phyloP scores from a whole-genome alignment of 2,888 invertebrate genomes.

The Lasioglossum figueresi region DNA sequence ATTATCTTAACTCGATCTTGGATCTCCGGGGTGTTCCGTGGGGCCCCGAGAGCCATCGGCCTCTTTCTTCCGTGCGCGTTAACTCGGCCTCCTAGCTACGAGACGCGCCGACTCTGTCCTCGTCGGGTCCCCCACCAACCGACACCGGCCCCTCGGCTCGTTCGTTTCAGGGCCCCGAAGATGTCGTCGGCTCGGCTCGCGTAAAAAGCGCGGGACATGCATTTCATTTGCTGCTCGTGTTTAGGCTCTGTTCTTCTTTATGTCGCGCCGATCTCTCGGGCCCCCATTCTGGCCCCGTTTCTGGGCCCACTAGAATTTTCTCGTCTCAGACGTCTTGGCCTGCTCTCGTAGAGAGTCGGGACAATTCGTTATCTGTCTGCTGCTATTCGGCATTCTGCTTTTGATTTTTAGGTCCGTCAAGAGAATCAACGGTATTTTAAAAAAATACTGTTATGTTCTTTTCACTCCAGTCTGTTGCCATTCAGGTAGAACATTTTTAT shows the following conservation, averaged over 20 bases:
- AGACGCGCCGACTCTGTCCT: background rate
- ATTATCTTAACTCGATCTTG: constrained; percentile 83
- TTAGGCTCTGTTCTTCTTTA: constrained; percentile 49
- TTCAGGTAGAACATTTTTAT: too few relatives aligned
- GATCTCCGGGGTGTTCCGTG: constrained; percentile 72
- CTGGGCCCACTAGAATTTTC: background rate
- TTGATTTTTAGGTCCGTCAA: too few relatives aligned
- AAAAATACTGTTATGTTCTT: too few relatives aligned
- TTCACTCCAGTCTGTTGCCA: too few relatives aligned
- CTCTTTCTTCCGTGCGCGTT: constrained; percentile 50
- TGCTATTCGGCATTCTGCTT: too few relatives aligned
- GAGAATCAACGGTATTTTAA: too few relatives aligned
- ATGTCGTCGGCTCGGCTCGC: constrained; percentile 41
- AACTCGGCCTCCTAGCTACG: constrained; percentile 18
- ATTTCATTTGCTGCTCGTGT: constrained; percentile 79
- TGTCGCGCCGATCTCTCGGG: background rate
- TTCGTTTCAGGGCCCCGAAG: constrained; percentile 44
- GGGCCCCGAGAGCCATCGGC: constrained; percentile 46
- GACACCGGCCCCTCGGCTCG: constrained; percentile 9
- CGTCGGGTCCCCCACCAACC: background rate
- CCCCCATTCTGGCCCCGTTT: background rate
- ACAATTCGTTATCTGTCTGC: background rate
- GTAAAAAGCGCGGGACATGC: constrained; percentile 77
- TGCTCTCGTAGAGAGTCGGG: background rate
- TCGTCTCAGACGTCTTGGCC: background rate